Evolutionary conservation across 2,888 invertebrate genomes (phyloP), one percentile per base, ranked within the genome.

Genomic region (Iphiclides podalirius): DNA sequence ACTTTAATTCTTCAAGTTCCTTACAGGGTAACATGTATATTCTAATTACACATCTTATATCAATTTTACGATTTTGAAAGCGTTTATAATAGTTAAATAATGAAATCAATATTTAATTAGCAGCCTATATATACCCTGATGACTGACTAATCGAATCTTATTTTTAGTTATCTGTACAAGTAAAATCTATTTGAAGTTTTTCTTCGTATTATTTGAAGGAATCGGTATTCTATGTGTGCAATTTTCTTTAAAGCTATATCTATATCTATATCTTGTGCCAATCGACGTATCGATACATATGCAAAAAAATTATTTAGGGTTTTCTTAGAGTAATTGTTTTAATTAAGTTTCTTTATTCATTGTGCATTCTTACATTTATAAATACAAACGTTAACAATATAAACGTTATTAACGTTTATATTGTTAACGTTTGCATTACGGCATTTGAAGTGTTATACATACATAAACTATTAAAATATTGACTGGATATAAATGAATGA

Each of bases 101-200:
- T n/a, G n/a, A n/a, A n/a, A n/a, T n/a, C n/a, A n/a, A n/a, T n/a
- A n/a, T n/a, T n/a, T n/a, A n/a, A n/a, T n/a, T n/a, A n/a, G n/a
- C n/a, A n/a, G n/a, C n/a, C n/a, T n/a, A n/a, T n/a, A n/a, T 14
- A 41, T 40, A 28, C 47, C 42, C 42, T 42, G 42, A 17, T 31
- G 45, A 46, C 42, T 42, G 37, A 42, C 8, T 42, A 20, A 13
- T 50, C 31, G 23, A 40, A 49, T 43, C 13, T 28, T 47, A 35
- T 35, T 26, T 16, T 35, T 34, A 11, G 2, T 31, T 47, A 41
- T 37, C 8, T 17, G 14, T 39, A 26, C 11, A 6, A 15, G 15
- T 1, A 23, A 28, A 41, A 14, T 2, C 8, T 2, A 26, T 23
- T 11, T 28, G 13, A 11, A 11, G n/a, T 23, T 11, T 9, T 23